Conservation (phyloP, 2,888 invertebrate species). For the Griposia aprilina region DNA sequence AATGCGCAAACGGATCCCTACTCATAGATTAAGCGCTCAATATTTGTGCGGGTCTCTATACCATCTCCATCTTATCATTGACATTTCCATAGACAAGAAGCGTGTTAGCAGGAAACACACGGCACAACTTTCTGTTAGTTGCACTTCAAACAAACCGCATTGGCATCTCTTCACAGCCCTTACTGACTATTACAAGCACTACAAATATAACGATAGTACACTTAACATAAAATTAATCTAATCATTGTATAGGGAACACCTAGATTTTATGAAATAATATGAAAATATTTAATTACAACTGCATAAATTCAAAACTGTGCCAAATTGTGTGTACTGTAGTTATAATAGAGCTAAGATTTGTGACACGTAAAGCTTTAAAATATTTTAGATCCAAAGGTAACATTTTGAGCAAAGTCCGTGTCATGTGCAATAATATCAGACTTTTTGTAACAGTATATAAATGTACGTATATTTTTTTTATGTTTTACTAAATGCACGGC, state of each 20-base stretch:
- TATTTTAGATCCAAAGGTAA: conserved; percentile 49
- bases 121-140: conserved; percentile 58
- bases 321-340: conserved; percentile 56
- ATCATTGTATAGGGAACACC: conserved; percentile 65
- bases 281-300: conserved; percentile 47
- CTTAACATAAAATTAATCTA: conserved; percentile 71
- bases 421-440: conserved; percentile 49
- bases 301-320: conserved; percentile 58
- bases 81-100: conserved; percentile 54
- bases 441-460: conserved; percentile 54
- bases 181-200: conserved; percentile 78
- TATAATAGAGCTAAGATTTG: conserved; percentile 39
- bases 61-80: conserved; percentile 12
- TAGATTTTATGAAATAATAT: conserved; percentile 54
- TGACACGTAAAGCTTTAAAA: conserved; percentile 45
- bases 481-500: conserved; percentile 49
- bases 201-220: conserved; percentile 69
- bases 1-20: background rate
- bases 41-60: background rate
- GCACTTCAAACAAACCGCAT: conserved; percentile 50
- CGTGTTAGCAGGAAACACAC: conserved; percentile 57
- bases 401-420: conserved; percentile 53
- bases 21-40: background rate
- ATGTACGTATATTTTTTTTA: conserved; percentile 51
- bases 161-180: conserved; percentile 80